phyloP scores from a whole-genome alignment of 1,140 invertebrate species.

The Bicyclus anynana region DNA sequence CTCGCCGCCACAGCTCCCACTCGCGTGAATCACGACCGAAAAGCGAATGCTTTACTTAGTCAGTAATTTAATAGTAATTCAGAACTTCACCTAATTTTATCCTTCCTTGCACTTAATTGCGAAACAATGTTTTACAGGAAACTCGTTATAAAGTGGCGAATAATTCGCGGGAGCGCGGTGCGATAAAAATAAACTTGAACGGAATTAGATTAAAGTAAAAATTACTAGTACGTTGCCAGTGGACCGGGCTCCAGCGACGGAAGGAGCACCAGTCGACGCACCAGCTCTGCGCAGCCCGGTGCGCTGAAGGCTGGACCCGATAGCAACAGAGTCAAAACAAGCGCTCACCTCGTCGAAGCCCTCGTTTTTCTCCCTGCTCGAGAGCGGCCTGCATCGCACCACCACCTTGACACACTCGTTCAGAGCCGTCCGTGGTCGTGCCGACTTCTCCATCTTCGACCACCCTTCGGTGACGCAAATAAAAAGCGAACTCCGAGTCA shows the following conservation, averaged over 20 bases:
- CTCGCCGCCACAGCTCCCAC: conserved; percentile 22
- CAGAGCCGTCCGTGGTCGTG: conserved; percentile 70
- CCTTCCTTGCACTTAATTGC: not conserved
- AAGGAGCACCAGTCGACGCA: conserved; percentile 41
- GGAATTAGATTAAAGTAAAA: not conserved
- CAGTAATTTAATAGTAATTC: too few relatives aligned
- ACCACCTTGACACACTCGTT: conserved; percentile 92
- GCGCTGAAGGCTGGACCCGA: too few relatives aligned
- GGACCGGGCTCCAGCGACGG: not conserved
- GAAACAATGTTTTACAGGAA: not conserved
- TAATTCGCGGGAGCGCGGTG: not conserved
- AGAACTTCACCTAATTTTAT: not conserved
- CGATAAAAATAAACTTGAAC: not conserved
- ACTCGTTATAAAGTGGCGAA: not conserved
- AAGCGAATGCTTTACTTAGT: conserved; percentile 7
- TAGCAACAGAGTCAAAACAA: conserved; percentile 43
- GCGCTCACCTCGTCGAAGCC: conserved; percentile 82
- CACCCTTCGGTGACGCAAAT: conserved; percentile 43
- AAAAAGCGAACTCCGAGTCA: conserved; percentile 56
- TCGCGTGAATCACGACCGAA: conserved; percentile 29
- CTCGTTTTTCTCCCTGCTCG: conserved; percentile 86
- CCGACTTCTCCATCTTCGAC: conserved; percentile 69
- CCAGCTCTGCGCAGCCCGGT: conserved; percentile 47
- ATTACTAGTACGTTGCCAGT: not conserved
- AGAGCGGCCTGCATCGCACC: conserved; percentile 93